A percentile compares a stretch with the other conserved stretches of the same genome.
Evolutionary conservation across 2,113 vertebrate species (phyloP).

Genomic region (Oncorhynchus gorbuscha): DNA sequence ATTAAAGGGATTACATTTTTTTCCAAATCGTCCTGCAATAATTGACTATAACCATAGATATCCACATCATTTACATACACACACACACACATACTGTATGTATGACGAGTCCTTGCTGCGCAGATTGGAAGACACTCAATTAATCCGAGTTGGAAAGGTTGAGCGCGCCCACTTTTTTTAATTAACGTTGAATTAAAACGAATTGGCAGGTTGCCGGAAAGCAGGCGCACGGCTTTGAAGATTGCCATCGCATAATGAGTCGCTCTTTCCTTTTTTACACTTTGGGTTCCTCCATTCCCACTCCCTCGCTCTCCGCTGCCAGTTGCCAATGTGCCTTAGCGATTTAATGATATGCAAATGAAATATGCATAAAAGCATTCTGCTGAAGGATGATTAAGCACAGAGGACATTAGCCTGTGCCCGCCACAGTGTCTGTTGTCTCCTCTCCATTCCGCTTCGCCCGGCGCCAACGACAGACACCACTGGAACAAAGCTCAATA

Average conservation of each 20-base stretch:
- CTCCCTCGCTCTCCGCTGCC: conserved; percentile 78
- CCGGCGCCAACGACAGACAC: conserved; percentile 60
- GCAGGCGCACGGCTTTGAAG: conserved; percentile 68
- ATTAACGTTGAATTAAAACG: conserved; percentile 75
- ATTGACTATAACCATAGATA: conserved; percentile 48
- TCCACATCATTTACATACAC: conserved; percentile 47
- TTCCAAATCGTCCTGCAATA: conserved; percentile 31
- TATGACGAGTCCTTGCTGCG: conserved; percentile 47
- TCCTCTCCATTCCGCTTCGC: conserved; percentile 72
- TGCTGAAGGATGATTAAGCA: conserved; percentile 98
- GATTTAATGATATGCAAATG: conserved; percentile 99
- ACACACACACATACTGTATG: conserved; percentile 39
- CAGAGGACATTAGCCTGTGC: conserved; percentile 92
- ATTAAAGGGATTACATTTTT: conserved; percentile 2
- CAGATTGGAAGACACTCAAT: conserved; percentile 64
- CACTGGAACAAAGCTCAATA: conserved; percentile 65
- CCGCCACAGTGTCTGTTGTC: conserved; percentile 76
- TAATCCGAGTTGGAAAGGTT: conserved; percentile 69
- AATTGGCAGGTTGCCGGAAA: conserved; percentile 71
- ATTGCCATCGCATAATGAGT: conserved; percentile 76
- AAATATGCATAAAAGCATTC: conserved; percentile 99
- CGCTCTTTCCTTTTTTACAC: conserved; percentile 65
- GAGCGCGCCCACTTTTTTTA: conserved; percentile 63
- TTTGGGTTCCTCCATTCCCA: conserved; percentile 81
- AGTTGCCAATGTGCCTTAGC: conserved; percentile 76